phyloP scores from a whole-genome alignment of 1,140 invertebrate species.

The Hyposmocoma kahamanoa region DNA sequence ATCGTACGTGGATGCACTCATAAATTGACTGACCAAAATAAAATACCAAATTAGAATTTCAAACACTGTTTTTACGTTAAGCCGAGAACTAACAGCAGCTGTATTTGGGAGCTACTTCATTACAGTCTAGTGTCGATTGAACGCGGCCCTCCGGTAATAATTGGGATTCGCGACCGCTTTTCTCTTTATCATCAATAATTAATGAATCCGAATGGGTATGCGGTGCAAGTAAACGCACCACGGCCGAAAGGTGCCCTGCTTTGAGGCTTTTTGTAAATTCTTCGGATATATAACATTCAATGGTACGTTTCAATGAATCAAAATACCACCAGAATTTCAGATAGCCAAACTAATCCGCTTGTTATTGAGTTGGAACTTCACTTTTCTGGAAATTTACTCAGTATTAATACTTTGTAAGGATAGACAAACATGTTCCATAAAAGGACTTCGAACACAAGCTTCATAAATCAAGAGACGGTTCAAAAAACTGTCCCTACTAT shows the following conservation, averaged over 20 bases:
- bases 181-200: slow-evolving; percentile 48
- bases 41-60: slow-evolving; percentile 22
- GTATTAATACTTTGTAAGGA: slow-evolving; percentile 27
- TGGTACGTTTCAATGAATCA: too few species aligned
- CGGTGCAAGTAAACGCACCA: not conserved
- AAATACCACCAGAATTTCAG: too few species aligned
- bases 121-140: slow-evolving; percentile 45
- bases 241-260: too few species aligned
- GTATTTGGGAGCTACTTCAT: slow-evolving; percentile 35
- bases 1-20: not conserved
- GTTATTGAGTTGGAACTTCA: slow-evolving; percentile 20
- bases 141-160: slow-evolving; percentile 11
- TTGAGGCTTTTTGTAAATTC: too few species aligned
- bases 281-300: too few species aligned
- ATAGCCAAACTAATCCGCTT: too few species aligned
- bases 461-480: slow-evolving; percentile 43
- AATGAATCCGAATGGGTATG: slow-evolving; percentile 26
- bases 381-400: slow-evolving; percentile 14
- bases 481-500: slow-evolving; percentile 52
- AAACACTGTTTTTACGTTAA: slow-evolving; percentile 25
- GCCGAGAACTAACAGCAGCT: slow-evolving; percentile 11
- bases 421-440: slow-evolving; percentile 27
- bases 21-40: not conserved
- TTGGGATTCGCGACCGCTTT: slow-evolving; percentile 18
- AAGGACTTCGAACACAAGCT: slow-evolving; percentile 28